Evolutionary conservation across 1,140 invertebrate genomes (phyloP), one percentile per base, ranked within the genome.

Genomic region (Chymomyza costata): DNA sequence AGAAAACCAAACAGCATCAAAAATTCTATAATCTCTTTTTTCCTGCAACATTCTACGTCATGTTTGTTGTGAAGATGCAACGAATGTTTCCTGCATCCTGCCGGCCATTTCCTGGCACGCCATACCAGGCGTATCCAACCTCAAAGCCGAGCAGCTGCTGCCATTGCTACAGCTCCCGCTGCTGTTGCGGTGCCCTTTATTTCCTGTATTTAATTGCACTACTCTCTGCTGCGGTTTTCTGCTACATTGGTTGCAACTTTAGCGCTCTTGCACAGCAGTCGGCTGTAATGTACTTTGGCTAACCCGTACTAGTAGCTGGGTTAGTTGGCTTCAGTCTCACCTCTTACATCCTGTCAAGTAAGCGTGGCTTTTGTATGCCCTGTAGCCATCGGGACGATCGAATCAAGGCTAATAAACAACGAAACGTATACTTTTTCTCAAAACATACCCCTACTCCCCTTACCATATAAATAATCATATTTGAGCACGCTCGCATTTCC

Each of bases 161-260:
- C 35, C n/a, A n/a, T n/a, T 17, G 32, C 37, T 11, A 8, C 28
- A 50, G 45, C 46, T 50, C 32, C 31, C 46, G 44, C 59, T 51
- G 38, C 32, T 74, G 56, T 49, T 76, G 70, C 60, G 71, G 71
- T 80, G 51, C 67, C 73, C 71, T 80, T 76, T 76, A 76, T 80
- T 78, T 78, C 71, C 71, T 80, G 71, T 64, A 80, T 80, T 78
- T 78, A 78, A 78, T 80, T 78, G 71, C 73, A 80, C 73, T 78
- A 60, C 71, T 78, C 73, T 80, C 73, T 55, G 71, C 63, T 78
- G 71, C 63, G 71, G 71, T 78, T 78, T 78, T 80, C 73, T 80
- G 71, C 71, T 73, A 78, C 73, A 78, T 78, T 78, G 80, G 71
- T 78, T 78, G 67, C 71, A 63, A 63, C 13, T 11, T n/a, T n/a